Conservation (phyloP, 2,888 invertebrate genomes). For the Aphidoletes aphidimyza region DNA sequence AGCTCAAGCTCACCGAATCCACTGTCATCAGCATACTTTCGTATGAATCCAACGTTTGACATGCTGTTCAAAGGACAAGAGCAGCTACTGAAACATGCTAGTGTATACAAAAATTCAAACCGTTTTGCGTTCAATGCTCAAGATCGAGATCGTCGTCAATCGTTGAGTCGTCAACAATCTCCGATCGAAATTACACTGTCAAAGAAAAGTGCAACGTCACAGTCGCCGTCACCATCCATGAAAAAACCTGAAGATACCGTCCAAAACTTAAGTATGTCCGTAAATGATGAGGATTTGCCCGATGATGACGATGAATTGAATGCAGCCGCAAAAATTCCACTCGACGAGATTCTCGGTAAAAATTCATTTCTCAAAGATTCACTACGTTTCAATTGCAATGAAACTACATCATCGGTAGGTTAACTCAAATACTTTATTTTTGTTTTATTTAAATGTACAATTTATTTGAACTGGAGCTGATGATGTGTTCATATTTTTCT, state of each 20-base stretch:
- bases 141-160: constrained; percentile 27
- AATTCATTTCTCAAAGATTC: constrained; percentile 61
- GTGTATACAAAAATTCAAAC: constrained; percentile 37
- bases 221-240: background rate
- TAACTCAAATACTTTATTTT: background rate
- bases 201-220: constrained; percentile 43
- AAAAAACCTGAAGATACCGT: constrained; percentile 61
- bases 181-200: constrained; percentile 47
- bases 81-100: constrained; percentile 53
- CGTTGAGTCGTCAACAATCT: constrained; percentile 21
- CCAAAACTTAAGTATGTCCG: constrained; percentile 57
- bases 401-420: constrained; percentile 61
- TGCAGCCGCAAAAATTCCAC: constrained; percentile 54
- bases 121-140: constrained; percentile 54
- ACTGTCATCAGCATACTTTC: constrained; percentile 59
- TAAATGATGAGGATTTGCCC: constrained; percentile 49
- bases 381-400: constrained; percentile 62
- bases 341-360: constrained; percentile 60
- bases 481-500: no score
- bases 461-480: no score
- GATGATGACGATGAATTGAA: constrained; percentile 53
- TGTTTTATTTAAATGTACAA: background rate
- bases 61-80: constrained; percentile 66
- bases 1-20: constrained; percentile 18
- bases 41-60: constrained; percentile 65